These are phyloP conservation scores for Tylochromis polylepis DNA, from an alignment of 2,113 vertebrate species.

Conservation along the genomic window DNA sequence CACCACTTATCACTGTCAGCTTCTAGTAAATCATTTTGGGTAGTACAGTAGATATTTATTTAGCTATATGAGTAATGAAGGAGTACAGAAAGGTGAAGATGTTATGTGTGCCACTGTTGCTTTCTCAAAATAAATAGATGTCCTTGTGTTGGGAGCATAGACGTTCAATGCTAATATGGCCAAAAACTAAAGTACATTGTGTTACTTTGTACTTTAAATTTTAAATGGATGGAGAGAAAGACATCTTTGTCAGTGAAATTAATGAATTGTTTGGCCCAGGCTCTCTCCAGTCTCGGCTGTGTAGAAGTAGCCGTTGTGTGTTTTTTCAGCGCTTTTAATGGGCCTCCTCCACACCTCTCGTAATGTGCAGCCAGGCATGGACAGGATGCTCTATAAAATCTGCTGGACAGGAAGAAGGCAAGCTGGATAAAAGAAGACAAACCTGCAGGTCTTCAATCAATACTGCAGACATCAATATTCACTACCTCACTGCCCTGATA, in stretches of 20 bases:
- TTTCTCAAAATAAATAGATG: background rate
- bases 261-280: background rate
- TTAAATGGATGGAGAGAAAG: background rate
- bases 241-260: background rate
- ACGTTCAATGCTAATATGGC: background rate
- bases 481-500: slow-evolving; percentile 36
- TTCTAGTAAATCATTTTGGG: background rate
- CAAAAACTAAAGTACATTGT: background rate
- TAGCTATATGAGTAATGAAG: background rate
- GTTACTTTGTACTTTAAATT: background rate
- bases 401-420: slow-evolving; percentile 38
- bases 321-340: slow-evolving; percentile 42
- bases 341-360: slow-evolving; percentile 35
- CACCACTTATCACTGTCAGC: background rate
- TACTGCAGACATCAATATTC: slow-evolving; percentile 62
- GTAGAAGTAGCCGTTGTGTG: background rate
- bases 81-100: background rate
- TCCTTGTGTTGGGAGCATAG: background rate
- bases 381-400: slow-evolving; percentile 50
- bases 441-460: slow-evolving; percentile 63
- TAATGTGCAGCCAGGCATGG: slow-evolving; percentile 54
- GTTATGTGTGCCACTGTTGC: background rate
- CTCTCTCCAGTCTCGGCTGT: background rate
- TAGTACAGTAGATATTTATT: background rate
- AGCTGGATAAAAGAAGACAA: slow-evolving; percentile 57